phyloP scores from a whole-genome alignment of 2,113 vertebrate genomes.

The Microtus montanus region DNA sequence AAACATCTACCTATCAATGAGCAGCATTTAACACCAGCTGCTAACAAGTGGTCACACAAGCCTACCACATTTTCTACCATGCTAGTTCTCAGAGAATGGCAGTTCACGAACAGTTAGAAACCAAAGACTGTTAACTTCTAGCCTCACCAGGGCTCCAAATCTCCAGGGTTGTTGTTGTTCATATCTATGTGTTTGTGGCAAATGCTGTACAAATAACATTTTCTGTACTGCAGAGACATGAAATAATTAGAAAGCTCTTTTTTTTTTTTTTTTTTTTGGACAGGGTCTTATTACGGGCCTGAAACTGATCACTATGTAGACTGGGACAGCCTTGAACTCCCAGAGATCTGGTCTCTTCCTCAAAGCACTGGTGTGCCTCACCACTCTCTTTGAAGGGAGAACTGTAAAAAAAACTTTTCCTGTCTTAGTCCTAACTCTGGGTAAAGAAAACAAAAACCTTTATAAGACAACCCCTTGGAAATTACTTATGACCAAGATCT shows the following conservation, averaged over 20 bases:
- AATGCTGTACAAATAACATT: neutral
- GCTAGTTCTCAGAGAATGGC: neutral
- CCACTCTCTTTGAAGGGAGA: neutral
- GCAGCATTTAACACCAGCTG: neutral
- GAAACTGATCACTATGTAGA: neutral
- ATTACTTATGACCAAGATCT: neutral
- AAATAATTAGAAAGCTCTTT: neutral
- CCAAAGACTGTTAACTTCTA: neutral
- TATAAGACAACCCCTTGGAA: slow-evolving; percentile 4
- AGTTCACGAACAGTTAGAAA: neutral
- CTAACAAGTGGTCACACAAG: neutral
- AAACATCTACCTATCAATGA: neutral
- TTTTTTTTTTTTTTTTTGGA: neutral
- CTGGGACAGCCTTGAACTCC: neutral
- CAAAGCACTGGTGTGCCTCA: neutral
- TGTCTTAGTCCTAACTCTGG: neutral
- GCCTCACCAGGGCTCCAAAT: neutral
- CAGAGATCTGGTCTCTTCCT: neutral
- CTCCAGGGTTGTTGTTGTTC: neutral
- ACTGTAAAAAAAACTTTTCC: neutral
- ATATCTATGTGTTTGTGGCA: neutral
- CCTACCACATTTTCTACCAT: neutral
- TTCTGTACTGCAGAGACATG: neutral
- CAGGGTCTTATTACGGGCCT: neutral
- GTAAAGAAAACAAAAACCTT: neutral